These are phyloP conservation scores for Triplophysa rosa DNA, from an alignment of 2,113 vertebrate genomes.

Conservation along the genomic window DNA sequence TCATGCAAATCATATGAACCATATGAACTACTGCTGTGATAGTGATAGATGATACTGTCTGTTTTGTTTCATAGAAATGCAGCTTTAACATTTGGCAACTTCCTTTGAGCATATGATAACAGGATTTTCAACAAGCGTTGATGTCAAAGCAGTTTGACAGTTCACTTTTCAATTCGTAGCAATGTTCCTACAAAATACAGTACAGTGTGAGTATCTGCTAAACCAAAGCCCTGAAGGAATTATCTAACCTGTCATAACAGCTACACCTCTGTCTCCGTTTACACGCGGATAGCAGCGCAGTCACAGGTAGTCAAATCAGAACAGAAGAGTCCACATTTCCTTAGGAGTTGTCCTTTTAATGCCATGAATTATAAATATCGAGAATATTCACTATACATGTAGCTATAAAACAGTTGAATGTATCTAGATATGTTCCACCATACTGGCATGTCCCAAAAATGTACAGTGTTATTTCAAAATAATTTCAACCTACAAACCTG, in stretches of 20 bases:
- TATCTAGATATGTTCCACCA: constrained; percentile 74
- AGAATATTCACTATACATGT: constrained; percentile 89
- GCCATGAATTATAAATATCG: constrained; percentile 87
- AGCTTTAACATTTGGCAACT: background rate
- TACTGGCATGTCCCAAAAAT: constrained; percentile 75
- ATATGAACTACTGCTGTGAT: too few relatives aligned
- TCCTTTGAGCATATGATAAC: background rate
- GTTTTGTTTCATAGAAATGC: too few relatives aligned
- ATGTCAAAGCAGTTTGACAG: background rate
- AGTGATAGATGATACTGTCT: too few relatives aligned
- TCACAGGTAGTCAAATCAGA: background rate
- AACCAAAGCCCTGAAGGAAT: constrained; percentile 12
- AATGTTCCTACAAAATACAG: background rate
- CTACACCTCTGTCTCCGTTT: background rate
- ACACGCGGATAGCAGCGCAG: too few relatives aligned
- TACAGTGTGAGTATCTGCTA: background rate
- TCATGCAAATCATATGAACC: too few relatives aligned
- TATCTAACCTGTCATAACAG: constrained; percentile 1
- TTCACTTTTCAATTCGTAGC: too few relatives aligned
- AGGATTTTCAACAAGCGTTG: too few relatives aligned
- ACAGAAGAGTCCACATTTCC: constrained; percentile 62
- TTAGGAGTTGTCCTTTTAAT: constrained; percentile 73
- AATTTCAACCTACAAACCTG: constrained; percentile 78
- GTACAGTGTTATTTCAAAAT: constrained; percentile 81
- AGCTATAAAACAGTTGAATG: constrained; percentile 84